A percentile compares a stretch with the other conserved stretches of the same genome.
These are phyloP conservation scores for Zaprionus capensis DNA, from an alignment of 1,140 invertebrate species.

Conservation along the genomic window DNA sequence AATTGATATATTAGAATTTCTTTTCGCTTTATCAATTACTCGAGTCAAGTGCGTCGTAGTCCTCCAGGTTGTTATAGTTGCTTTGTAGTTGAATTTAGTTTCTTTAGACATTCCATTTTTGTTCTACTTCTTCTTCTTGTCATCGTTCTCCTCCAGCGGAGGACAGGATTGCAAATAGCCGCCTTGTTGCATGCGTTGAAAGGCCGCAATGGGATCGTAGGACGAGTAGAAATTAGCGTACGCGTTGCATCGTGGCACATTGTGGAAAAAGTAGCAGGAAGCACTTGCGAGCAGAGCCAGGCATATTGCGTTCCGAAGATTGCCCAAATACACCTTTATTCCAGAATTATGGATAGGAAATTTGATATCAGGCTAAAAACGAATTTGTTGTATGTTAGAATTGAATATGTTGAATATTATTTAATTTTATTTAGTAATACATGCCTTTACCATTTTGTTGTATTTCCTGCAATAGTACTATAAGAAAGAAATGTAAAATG, in stretches of 20 bases:
- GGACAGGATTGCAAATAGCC: slow-evolving; percentile 59
- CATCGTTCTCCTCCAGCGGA: slow-evolving; percentile 27
- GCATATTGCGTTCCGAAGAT: slow-evolving; percentile 28
- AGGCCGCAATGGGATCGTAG: slow-evolving; percentile 57
- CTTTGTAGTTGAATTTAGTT: neutral
- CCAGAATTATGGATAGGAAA: slow-evolving; percentile 60
- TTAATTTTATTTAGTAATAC: neutral
- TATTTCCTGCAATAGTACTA: neutral
- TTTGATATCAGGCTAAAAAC: slow-evolving; percentile 24
- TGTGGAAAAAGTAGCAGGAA: slow-evolving; percentile 30
- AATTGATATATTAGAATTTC: slow-evolving; percentile 29
- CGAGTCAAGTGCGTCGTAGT: neutral
- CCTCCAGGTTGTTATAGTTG: neutral
- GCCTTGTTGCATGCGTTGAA: slow-evolving; percentile 61
- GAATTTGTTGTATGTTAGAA: neutral
- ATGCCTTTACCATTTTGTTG: slow-evolving; percentile 8
- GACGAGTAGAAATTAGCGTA: slow-evolving; percentile 52
- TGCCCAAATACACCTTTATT: slow-evolving; percentile 24
- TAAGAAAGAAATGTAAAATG: neutral
- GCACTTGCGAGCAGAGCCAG: slow-evolving; percentile 16
- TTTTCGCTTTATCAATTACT: slow-evolving; percentile 8
- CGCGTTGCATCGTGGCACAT: slow-evolving; percentile 20
- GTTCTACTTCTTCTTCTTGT: slow-evolving; percentile 10
- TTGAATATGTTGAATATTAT: no score
- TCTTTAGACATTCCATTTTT: neutral